A percentile compares a stretch with the other conserved stretches of the same genome.
Evolutionary conservation across 2,113 vertebrate genomes (phyloP).

Genomic region (Lasiurus borealis): DNA sequence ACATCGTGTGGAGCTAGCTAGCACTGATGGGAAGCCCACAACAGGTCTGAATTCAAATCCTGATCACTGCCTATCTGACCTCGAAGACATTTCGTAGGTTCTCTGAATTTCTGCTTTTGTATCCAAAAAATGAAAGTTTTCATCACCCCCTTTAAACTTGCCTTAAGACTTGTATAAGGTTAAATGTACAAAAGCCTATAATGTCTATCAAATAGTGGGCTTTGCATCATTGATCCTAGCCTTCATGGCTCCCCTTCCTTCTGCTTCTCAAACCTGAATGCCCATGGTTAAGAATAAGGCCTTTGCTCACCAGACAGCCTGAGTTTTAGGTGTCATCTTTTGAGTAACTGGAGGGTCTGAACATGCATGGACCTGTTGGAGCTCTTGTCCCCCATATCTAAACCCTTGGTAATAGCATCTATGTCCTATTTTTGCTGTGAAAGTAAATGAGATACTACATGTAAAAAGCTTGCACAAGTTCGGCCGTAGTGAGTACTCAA

Average conservation of each 20-base stretch:
- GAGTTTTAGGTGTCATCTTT: neutral
- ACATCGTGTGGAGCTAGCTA: fast-evolving
- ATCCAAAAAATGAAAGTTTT: too few relatives aligned
- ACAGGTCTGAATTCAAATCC: neutral
- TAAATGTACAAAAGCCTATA: fast-evolving
- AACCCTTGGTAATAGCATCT: neutral
- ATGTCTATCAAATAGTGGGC: fast-evolving
- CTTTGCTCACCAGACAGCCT: fast-evolving
- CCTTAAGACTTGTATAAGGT: neutral
- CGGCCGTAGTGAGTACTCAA: fast-evolving
- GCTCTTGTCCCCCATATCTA: fast-evolving
- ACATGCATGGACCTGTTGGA: too few relatives aligned
- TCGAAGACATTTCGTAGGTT: too few relatives aligned
- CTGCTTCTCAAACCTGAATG: neutral
- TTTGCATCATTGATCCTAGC: fast-evolving
- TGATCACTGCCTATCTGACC: fast-evolving
- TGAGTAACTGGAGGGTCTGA: fast-evolving
- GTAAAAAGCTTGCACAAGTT: fast-evolving
- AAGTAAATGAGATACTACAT: too few relatives aligned
- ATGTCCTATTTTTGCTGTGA: fast-evolving
- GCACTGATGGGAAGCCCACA: fast-evolving
- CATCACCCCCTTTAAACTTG: neutral
- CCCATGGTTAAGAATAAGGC: neutral
- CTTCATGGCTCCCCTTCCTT: fast-evolving
- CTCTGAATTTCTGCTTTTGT: neutral